Base-by-base conservation (phyloP, 2,888 invertebrate genomes). In the Ichneumoninae sp. region DNA sequence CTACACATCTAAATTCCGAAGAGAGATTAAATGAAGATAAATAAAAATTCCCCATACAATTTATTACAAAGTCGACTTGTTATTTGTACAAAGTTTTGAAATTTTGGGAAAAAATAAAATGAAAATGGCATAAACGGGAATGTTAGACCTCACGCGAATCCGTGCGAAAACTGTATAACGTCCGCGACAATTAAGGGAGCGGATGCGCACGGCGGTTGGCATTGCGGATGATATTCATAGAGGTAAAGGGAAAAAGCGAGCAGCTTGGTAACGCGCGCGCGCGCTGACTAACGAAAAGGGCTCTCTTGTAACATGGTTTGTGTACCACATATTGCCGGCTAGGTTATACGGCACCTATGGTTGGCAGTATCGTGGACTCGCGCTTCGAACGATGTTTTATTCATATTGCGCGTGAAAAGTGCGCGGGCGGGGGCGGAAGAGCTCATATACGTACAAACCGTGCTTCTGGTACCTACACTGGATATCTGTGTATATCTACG, bases 351-450 rank as follows among this genome's bases (percentile, higher is more conserved):
- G 69, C 78, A 76, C 78, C 74, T 85, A 74, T 79, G 66, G 52
- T 26, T 26, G 26, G 44, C 19, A 44, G 54, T 70, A 60, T 66
- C 13, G 44, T 70, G 85, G 86, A 85, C 85, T 84, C 86, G 75
- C 75, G 85, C 78, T 83, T 82, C 79, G 76, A 75, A 68, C 78
- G 79, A 92, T 92, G 91, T 92, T 92, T 92, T 92, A 92, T 92
- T 92, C 92, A 92, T 91, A 87, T 89, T 89, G 87, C 86, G 87
- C 88, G 88, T 87, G 88, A 86, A 89, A 90, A 89, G 87, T 87
- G 86, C 86, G 83, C 85, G 81, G 81, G 65, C 73, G 85, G 33
- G 47, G 19, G 44, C 81, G 70, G 69, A 84, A 85, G 81, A 79
- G 79, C 82, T 52, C 33, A 30, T 65, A 13, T 69, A 68, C 36